These are phyloP conservation scores for Pandemis corylana DNA, from an alignment of 2,888 invertebrate genomes.

Conservation along the genomic window DNA sequence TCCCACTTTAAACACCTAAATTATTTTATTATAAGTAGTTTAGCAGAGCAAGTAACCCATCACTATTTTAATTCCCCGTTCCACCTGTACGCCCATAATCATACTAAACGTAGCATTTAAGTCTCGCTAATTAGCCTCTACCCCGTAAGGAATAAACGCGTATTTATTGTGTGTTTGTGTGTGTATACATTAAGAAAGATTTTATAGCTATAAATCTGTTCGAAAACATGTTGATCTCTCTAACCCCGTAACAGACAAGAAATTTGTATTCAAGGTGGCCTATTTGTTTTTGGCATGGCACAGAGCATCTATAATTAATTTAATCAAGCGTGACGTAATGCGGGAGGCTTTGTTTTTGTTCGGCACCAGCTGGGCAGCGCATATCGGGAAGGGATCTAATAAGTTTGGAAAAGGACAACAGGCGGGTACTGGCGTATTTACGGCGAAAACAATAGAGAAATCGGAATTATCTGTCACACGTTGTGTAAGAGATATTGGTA, in stretches of 20 bases:
- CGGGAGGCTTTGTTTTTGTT: slow-evolving; percentile 27
- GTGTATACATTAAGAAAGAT: too few relatives aligned
- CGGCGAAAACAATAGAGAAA: not conserved
- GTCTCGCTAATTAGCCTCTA: too few relatives aligned
- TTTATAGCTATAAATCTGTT: too few relatives aligned
- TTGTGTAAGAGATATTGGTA: not conserved
- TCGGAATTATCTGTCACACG: not conserved
- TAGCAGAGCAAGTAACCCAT: too few relatives aligned
- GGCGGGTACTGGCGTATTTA: not conserved
- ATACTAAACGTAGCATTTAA: too few relatives aligned
- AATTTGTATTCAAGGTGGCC: not conserved
- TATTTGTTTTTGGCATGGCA: not conserved
- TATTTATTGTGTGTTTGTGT: too few relatives aligned
- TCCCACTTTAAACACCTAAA: too few relatives aligned
- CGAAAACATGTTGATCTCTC: too few relatives aligned
- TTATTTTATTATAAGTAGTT: too few relatives aligned
- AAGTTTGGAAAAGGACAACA: slow-evolving; percentile 21
- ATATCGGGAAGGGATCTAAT: slow-evolving; percentile 17
- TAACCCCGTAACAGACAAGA: not conserved
- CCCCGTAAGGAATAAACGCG: too few relatives aligned
- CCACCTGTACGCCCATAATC: too few relatives aligned
- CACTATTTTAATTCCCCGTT: too few relatives aligned
- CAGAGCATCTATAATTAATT: slow-evolving; percentile 25
- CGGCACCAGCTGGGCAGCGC: slow-evolving; percentile 24
- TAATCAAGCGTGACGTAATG: slow-evolving; percentile 9